phyloP scores from a whole-genome alignment of 2,797 vertebrate species.

The Bufotes viridis region DNA sequence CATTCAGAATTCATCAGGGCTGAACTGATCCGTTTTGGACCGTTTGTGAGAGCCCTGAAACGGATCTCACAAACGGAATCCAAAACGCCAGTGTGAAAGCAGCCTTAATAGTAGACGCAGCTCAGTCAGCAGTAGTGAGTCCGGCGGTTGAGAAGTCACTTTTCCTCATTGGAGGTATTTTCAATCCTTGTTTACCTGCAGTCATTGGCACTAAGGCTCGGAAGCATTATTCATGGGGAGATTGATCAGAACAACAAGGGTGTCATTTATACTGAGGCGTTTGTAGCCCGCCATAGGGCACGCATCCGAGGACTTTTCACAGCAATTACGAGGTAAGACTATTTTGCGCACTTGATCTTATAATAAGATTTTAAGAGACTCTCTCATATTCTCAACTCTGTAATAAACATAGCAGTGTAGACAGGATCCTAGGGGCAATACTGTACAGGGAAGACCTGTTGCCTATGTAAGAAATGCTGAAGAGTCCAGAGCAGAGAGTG shows the following conservation, averaged over 20 bases:
- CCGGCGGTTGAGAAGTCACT: too few species aligned
- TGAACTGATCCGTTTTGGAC: too few species aligned
- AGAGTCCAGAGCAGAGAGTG: too few species aligned
- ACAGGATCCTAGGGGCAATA: too few species aligned
- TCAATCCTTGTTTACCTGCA: slow-evolving; percentile 65
- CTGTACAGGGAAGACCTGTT: too few species aligned
- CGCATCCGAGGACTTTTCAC: slow-evolving; percentile 92
- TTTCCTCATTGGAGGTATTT: not conserved
- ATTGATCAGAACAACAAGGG: slow-evolving; percentile 91
- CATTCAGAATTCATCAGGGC: too few species aligned
- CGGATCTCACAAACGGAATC: too few species aligned
- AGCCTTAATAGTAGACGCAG: too few species aligned
- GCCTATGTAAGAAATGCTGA: too few species aligned
- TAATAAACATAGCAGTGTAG: not conserved
- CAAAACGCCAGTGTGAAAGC: too few species aligned
- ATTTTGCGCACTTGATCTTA: not conserved
- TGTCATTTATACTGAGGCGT: slow-evolving; percentile 91
- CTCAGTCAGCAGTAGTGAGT: not conserved
- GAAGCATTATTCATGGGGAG: slow-evolving; percentile 86
- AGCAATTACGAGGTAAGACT: slow-evolving; percentile 86
- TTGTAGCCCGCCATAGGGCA: slow-evolving; percentile 90
- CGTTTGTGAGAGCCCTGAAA: too few species aligned
- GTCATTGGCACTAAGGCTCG: slow-evolving; percentile 86
- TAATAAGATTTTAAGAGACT: too few species aligned
- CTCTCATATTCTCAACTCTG: not conserved